phyloP scores from a whole-genome alignment of 2,113 vertebrate genomes.

The Perca flavescens region DNA sequence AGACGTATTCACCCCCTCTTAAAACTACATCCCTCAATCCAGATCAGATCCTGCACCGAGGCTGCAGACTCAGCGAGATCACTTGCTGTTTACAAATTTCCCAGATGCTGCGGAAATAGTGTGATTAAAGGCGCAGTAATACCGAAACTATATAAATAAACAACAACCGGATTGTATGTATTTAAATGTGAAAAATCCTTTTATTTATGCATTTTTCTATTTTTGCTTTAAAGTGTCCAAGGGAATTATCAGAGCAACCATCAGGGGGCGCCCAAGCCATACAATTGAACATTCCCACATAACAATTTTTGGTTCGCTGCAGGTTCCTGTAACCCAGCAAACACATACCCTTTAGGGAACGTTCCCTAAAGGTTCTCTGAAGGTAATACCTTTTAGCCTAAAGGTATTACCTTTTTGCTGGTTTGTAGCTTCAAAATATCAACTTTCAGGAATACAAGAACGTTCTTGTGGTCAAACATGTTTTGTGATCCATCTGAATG shows the following conservation, averaged over 20 bases:
- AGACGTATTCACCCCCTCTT: background rate
- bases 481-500: background rate
- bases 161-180: fast-evolving
- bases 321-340: too few relatives aligned
- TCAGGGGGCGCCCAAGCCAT: background rate
- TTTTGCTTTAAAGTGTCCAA: background rate
- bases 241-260: background rate
- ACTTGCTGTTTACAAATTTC: constrained; percentile 14
- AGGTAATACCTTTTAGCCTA: too few relatives aligned
- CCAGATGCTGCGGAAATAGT: background rate
- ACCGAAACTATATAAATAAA: background rate
- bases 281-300: background rate
- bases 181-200: background rate
- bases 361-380: too few relatives aligned
- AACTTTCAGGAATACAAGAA: background rate
- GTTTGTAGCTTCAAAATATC: background rate
- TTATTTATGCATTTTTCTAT: background rate
- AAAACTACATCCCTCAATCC: constrained; percentile 13
- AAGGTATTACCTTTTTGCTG: too few relatives aligned
- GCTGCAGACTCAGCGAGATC: constrained; percentile 8
- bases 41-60: constrained; percentile 30
- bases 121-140: background rate
- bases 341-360: too few relatives aligned
- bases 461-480: background rate
- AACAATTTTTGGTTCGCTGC: too few relatives aligned